Conservation (phyloP, 2,113 vertebrate species). For the Microcebus jonahi region DNA sequence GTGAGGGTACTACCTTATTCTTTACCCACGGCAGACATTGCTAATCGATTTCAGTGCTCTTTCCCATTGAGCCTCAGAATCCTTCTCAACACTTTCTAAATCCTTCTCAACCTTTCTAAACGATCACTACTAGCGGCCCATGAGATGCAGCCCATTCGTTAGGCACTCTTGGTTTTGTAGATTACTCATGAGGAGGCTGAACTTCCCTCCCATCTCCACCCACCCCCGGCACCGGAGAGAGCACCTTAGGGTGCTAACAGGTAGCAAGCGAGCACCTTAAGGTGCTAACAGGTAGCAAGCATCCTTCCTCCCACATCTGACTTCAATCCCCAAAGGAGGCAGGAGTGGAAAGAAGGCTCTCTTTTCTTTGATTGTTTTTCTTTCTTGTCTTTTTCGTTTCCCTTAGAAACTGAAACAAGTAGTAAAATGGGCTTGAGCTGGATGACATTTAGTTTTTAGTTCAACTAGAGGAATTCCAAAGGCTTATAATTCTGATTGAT, state of each 20-base stretch:
- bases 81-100: background rate
- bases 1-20: rapidly evolving
- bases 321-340: background rate
- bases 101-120: background rate
- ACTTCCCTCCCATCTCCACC: background rate
- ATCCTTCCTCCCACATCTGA: background rate
- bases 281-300: background rate
- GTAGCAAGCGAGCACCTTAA: background rate
- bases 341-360: background rate
- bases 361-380: background rate
- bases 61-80: background rate
- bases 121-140: background rate
- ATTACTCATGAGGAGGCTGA: background rate
- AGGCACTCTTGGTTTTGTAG: background rate
- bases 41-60: background rate
- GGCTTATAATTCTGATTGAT: background rate
- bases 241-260: background rate
- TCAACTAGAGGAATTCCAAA: background rate
- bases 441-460: conserved; percentile 22
- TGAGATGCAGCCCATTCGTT: background rate
- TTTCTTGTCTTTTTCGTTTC: background rate
- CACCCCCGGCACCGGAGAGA: background rate
- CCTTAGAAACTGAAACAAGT: background rate
- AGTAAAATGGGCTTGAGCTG: background rate
- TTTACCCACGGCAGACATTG: background rate